phyloP scores from a whole-genome alignment of 30 jellyfish, hydroid and myxozoan genomes.

The Aurelia sp. region DNA sequence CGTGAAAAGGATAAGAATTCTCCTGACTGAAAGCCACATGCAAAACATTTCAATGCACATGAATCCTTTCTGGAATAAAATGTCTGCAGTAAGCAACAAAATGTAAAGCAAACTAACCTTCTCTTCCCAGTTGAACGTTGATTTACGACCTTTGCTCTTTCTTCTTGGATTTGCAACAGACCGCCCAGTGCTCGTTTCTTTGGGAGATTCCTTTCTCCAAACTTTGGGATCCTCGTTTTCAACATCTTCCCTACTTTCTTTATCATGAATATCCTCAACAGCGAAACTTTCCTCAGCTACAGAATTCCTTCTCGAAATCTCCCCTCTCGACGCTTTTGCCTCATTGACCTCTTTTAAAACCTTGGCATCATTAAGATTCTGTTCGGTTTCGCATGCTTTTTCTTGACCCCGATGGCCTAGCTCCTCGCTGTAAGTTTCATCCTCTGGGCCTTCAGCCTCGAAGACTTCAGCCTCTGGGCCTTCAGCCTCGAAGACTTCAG shows the following conservation, averaged over 20 bases:
- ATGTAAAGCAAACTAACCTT: constrained; percentile 25
- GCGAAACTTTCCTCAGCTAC: no score
- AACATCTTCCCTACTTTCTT: constrained; percentile 9
- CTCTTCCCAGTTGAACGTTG: constrained; percentile 57
- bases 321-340: neutral
- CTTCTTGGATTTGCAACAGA: constrained; percentile 1
- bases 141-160: constrained; percentile 10
- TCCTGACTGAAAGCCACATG: no score
- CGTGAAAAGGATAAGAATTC: no score
- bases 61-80: no score
- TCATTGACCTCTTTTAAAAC: constrained; percentile 10
- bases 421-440: constrained; percentile 16
- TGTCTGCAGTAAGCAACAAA: neutral
- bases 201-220: constrained; percentile 3
- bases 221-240: no score
- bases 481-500: constrained; percentile 7
- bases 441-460: constrained; percentile 35
- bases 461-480: constrained; percentile 25
- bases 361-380: neutral
- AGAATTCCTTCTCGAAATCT: neutral
- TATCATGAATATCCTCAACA: constrained; percentile 5
- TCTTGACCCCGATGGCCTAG: neutral
- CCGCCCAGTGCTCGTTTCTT: constrained; percentile 12
- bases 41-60: no score
- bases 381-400: neutral